These are phyloP conservation scores for Cygnus buccinator DNA, from an alignment of 2,113 vertebrate genomes.

Conservation along the genomic window DNA sequence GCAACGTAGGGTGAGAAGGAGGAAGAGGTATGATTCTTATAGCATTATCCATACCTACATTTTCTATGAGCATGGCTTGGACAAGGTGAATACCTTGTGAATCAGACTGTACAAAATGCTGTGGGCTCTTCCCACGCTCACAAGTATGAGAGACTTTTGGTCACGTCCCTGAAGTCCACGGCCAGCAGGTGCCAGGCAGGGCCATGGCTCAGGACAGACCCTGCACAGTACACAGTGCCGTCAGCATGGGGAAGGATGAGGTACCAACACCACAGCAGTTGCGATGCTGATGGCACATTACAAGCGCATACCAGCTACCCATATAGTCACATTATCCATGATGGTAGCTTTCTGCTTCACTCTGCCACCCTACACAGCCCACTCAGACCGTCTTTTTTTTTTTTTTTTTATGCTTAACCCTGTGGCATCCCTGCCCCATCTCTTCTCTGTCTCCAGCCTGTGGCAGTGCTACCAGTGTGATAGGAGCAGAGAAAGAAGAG, in stretches of 20 bases:
- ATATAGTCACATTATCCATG: neutral
- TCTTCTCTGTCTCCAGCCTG: neutral
- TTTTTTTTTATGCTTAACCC: too few relatives aligned
- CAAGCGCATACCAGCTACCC: neutral
- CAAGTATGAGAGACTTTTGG: neutral
- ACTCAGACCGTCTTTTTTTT: neutral
- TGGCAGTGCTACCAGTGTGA: neutral
- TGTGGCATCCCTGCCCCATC: neutral
- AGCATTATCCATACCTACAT: neutral
- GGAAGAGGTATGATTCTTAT: neutral
- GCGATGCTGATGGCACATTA: accelerated
- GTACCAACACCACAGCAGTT: neutral
- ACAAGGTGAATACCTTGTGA: neutral
- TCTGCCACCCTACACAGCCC: neutral
- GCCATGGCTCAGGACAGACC: neutral
- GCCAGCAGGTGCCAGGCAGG: neutral
- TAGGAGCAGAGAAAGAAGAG: neutral
- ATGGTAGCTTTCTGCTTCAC: neutral
- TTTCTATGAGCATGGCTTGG: neutral
- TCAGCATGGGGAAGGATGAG: accelerated
- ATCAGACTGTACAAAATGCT: neutral
- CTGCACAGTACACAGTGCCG: accelerated
- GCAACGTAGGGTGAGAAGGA: too few relatives aligned
- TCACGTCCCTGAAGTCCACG: neutral
- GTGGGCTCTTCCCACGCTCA: neutral